phyloP scores from a whole-genome alignment of 2,888 invertebrate species.

The Rhabditophanes sp. region DNA sequence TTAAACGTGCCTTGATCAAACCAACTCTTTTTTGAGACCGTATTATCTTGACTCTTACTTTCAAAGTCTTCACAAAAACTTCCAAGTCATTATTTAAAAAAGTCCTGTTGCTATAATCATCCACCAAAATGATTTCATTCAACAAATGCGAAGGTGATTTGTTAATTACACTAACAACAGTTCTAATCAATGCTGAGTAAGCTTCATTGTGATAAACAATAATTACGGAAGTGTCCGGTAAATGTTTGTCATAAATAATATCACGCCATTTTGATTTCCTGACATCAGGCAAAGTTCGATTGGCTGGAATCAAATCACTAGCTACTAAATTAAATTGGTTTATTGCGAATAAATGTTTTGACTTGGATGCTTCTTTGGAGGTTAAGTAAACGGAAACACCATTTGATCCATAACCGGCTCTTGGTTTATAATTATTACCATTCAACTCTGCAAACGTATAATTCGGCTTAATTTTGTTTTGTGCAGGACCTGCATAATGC shows the following conservation, averaged over 20 bases:
- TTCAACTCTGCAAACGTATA: constrained; percentile 33
- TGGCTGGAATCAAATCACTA: constrained; percentile 60
- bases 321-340: constrained; percentile 97
- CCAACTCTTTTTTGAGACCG: constrained; percentile 83
- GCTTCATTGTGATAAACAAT: constrained; percentile 98
- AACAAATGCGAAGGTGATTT: constrained; percentile 72
- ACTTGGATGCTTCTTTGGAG: constrained; percentile 64
- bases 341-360: constrained; percentile 86
- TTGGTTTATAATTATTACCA: constrained; percentile 37
- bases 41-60: constrained; percentile 58
- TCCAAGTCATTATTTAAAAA: constrained; percentile 28
- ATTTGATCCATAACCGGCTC: constrained; percentile 60
- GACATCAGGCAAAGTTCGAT: constrained; percentile 38
- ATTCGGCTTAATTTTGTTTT: too few species aligned
- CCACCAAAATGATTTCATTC: constrained; percentile 86
- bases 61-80: constrained; percentile 13
- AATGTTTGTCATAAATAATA: constrained; percentile 34
- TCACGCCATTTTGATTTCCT: constrained; percentile 59
- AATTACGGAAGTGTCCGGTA: constrained; percentile 75
- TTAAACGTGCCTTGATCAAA: constrained; percentile 76
- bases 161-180: constrained; percentile 90
- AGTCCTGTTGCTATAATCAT: constrained; percentile 73
- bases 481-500: too few species aligned
- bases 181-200: constrained; percentile 84
- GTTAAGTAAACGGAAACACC: constrained; percentile 79